Base-by-base conservation (phyloP, 2,113 vertebrate genomes). In the Charina bottae region DNA sequence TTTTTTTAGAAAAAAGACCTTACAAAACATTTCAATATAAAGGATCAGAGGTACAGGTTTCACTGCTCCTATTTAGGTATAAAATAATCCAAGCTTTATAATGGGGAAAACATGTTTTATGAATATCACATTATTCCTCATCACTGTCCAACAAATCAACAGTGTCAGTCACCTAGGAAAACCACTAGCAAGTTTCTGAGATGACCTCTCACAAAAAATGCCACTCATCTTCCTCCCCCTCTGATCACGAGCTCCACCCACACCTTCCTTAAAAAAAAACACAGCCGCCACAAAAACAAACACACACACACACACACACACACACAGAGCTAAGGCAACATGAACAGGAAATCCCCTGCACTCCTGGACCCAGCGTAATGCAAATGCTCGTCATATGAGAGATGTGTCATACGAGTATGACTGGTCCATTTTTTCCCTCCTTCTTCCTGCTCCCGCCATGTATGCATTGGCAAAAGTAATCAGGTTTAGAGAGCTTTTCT, bases 261-360 rank as follows among this genome's bases (percentile, higher is more conserved):
- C 89, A 64, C 33, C 58, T 56, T n/a, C n/a, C n/a, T n/a, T n/a
- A n/a, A 59, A 55, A 92, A 88, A 56, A 56, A 24, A 21, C 28
- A 60, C n/a, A 6, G n/a, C 60, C 56, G 9, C 49, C 53, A 26
- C 62, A n/a, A n/a, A n/a, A n/a, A n/a, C n/a, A n/a, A n/a, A 87
- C 46, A 49, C 60, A 42, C 84, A 72, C 62, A 24, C 62, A 87
- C n/a, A 68, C 62, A 87, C 46, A 49, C 60, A 42, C 84, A 72
- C 62, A 24, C 62, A 87, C n/a, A 68, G 12, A 13, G 64, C 19
- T 83, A 84, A 64, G 72, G 89, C 89, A 88, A 89, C 49, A 49
- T 54, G 56, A 93, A 54, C 89, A 93, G 92, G 92, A 93, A 93
- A 93, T 93, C 90, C 92, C 92, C 92, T 49, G 89, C 89, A n/a